Conservation (phyloP, 2,888 invertebrate genomes). For the Microctonus hyperodae region DNA sequence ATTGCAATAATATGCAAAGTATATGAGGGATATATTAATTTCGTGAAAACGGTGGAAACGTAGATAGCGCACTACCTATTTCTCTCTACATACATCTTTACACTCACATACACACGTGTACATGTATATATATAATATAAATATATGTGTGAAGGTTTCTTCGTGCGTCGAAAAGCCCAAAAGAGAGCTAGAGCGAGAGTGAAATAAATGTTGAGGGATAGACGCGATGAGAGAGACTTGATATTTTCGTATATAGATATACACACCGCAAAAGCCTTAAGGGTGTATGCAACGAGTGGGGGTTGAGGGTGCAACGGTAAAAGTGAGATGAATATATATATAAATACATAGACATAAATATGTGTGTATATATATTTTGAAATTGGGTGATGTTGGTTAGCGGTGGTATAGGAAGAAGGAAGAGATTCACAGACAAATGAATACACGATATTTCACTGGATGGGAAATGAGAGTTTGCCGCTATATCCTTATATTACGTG, state of each 20-base stretch:
- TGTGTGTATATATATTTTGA: too few species aligned
- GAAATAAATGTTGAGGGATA: slow-evolving; percentile 18
- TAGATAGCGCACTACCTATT: slow-evolving; percentile 47
- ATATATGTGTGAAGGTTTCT: neutral
- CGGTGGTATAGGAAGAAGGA: neutral
- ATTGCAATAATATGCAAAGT: slow-evolving; percentile 64
- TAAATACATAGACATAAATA: too few species aligned
- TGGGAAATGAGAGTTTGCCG: slow-evolving; percentile 60
- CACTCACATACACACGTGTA: too few species aligned
- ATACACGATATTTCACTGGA: slow-evolving; percentile 61
- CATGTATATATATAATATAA: neutral
- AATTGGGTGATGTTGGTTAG: slow-evolving; percentile 42
- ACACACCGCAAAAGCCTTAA: slow-evolving; percentile 31
- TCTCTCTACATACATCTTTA: neutral
- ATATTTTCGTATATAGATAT: neutral
- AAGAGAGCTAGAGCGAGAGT: slow-evolving; percentile 13
- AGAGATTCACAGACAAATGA: slow-evolving; percentile 61
- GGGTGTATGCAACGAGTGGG: slow-evolving; percentile 28
- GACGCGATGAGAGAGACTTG: slow-evolving; percentile 39
- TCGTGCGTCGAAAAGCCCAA: neutral
- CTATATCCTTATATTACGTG: slow-evolving; percentile 43
- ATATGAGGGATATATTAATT: slow-evolving; percentile 64
- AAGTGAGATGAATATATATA: slow-evolving; percentile 40
- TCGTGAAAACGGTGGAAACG: slow-evolving; percentile 60
- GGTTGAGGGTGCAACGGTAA: slow-evolving; percentile 47